These are phyloP conservation scores for Eulimnadia texana DNA, from an alignment of 1,140 invertebrate genomes.

Conservation along the genomic window DNA sequence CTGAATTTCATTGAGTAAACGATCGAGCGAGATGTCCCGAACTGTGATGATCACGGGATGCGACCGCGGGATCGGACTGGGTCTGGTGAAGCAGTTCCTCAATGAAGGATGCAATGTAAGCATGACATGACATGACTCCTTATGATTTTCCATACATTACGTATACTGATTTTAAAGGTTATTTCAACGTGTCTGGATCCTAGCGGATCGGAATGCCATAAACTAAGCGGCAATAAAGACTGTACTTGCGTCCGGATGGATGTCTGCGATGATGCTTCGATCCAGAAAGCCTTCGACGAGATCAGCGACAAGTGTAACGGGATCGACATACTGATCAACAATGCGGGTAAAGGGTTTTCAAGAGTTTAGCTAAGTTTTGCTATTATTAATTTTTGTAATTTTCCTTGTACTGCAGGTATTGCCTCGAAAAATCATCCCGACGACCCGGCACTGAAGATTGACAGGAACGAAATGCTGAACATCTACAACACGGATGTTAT, in stretches of 20 bases:
- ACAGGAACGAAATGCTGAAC: conserved; percentile 9
- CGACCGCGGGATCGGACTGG: conserved; percentile 10
- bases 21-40: conserved; percentile 6
- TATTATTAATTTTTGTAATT: neutral
- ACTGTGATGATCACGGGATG: conserved; percentile 15
- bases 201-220: neutral
- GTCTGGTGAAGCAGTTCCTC: conserved; percentile 11
- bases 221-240: neutral
- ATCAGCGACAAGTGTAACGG: neutral
- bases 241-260: conserved; percentile 1
- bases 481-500: conserved; percentile 14
- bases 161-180: conserved; percentile 1
- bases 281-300: conserved; percentile 1
- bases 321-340: conserved; percentile 13
- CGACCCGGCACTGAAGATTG: conserved; percentile 9
- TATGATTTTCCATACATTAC: neutral
- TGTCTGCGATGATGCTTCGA: conserved; percentile 11
- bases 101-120: conserved; percentile 16
- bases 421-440: conserved; percentile 12
- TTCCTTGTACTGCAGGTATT: neutral
- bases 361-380: neutral
- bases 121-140: neutral
- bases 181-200: neutral
- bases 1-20: neutral
- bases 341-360: conserved; percentile 9